phyloP scores from a whole-genome alignment of 1,140 invertebrate genomes.

The Drosophila pallidifrons region DNA sequence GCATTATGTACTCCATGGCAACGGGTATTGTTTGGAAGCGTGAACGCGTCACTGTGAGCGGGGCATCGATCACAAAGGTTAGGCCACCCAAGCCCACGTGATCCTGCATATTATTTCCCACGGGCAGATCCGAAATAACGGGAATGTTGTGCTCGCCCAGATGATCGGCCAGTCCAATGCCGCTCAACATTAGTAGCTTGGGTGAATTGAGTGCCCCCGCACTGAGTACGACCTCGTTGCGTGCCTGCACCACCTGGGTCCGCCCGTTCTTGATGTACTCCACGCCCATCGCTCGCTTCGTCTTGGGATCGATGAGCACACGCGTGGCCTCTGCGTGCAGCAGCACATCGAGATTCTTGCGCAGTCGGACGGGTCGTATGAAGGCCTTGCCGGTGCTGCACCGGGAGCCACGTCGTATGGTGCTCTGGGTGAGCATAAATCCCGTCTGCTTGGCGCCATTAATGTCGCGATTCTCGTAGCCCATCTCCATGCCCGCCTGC shows the following conservation, averaged over 20 bases:
- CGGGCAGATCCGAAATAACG: constrained; percentile 90
- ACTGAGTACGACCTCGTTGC: constrained; percentile 92
- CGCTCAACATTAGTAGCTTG: constrained; percentile 95
- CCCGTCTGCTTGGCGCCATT: constrained; percentile 94
- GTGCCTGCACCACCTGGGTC: constrained; percentile 88
- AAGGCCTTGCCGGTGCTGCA: constrained; percentile 96
- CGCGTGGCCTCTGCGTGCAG: constrained; percentile 91
- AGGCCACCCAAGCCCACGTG: constrained; percentile 92
- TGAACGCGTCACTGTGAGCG: constrained; percentile 91
- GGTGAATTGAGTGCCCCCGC: constrained; percentile 93
- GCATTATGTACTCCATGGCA: constrained; percentile 92
- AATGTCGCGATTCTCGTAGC: constrained; percentile 92
- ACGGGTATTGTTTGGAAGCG: constrained; percentile 92
- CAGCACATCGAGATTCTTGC: constrained; percentile 93
- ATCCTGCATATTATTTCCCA: constrained; percentile 92
- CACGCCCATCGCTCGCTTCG: constrained; percentile 91
- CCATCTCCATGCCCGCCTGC: constrained; percentile 92
- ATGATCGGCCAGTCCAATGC: constrained; percentile 93
- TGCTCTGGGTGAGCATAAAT: constrained; percentile 94
- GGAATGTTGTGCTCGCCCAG: constrained; percentile 91
- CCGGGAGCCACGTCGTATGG: constrained; percentile 93
- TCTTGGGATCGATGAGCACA: constrained; percentile 88
- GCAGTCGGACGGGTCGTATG: constrained; percentile 91
- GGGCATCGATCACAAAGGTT: constrained; percentile 92
- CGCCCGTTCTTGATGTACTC: constrained; percentile 89